These are phyloP conservation scores for Tragulus kanchil DNA, from an alignment of 2,113 vertebrate genomes.

Conservation along the genomic window DNA sequence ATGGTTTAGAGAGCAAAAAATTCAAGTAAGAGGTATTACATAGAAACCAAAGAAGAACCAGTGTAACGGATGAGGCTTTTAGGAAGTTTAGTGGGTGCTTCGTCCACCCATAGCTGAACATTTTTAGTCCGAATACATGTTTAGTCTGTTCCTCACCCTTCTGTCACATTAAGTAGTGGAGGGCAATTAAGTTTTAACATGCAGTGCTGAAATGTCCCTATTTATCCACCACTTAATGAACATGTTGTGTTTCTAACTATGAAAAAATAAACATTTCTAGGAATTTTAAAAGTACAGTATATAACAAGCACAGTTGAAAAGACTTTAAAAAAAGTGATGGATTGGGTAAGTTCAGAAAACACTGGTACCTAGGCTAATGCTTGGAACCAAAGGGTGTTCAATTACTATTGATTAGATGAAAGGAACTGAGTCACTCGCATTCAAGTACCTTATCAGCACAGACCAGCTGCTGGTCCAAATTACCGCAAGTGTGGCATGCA, in stretches of 20 bases:
- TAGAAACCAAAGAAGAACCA: background rate
- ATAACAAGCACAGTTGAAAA: background rate
- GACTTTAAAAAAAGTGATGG: background rate
- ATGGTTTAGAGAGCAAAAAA: background rate
- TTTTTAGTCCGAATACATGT: background rate
- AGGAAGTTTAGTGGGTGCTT: background rate
- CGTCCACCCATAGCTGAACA: background rate
- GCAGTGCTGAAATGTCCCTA: background rate
- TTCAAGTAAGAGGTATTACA: slow-evolving; percentile 38
- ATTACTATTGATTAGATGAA: background rate
- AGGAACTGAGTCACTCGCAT: background rate
- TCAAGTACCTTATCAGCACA: slow-evolving; percentile 20
- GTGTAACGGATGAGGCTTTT: background rate
- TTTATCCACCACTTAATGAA: background rate
- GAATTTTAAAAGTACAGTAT: background rate
- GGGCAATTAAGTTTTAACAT: background rate
- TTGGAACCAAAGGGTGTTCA: background rate
- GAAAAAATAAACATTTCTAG: background rate
- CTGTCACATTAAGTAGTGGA: background rate
- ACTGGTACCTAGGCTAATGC: background rate
- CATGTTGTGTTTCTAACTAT: background rate
- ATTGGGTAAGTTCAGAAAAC: slow-evolving; percentile 30
- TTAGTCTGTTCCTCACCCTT: background rate
- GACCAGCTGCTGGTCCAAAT: slow-evolving; percentile 55
- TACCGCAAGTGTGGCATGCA: slow-evolving; percentile 44